Conservation (phyloP, 2,113 vertebrate species). For the Festucalex cinctus region DNA sequence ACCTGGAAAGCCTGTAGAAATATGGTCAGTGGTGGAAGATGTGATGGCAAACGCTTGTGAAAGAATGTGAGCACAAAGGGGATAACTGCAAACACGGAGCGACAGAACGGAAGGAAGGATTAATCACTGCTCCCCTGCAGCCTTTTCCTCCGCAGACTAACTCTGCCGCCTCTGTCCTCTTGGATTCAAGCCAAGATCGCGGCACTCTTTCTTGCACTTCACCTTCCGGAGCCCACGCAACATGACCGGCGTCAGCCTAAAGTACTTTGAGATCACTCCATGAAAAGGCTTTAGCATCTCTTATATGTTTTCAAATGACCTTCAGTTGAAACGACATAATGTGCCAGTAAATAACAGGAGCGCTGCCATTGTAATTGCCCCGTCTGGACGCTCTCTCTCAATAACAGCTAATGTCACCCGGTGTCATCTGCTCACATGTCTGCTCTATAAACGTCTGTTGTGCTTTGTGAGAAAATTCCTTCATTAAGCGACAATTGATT, state of each 20-base stretch:
- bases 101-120: conserved; percentile 38
- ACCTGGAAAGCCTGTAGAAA: neutral
- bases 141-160: conserved; percentile 67
- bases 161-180: conserved; percentile 53
- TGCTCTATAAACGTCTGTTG: conserved; percentile 38
- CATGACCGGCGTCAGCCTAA: conserved; percentile 41
- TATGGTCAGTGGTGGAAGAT: neutral
- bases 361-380: neutral
- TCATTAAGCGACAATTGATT: conserved; percentile 59
- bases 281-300: conserved; percentile 39
- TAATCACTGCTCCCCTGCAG: conserved; percentile 57
- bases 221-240: conserved; percentile 57
- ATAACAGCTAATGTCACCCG: conserved; percentile 27
- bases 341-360: conserved; percentile 18
- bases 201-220: conserved; percentile 74
- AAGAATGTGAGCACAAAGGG: conserved; percentile 10
- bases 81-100: conserved; percentile 22
- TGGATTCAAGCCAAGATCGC: conserved; percentile 60
- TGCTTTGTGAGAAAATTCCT: conserved; percentile 51
- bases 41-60: neutral
- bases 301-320: conserved; percentile 23
- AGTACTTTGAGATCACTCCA: conserved; percentile 49
- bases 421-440: conserved; percentile 30
- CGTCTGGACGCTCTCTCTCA: conserved; percentile 13
- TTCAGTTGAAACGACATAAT: conserved; percentile 13